Conservation (phyloP, 2,797 vertebrate species). For the Phyllotis vaccarum region DNA sequence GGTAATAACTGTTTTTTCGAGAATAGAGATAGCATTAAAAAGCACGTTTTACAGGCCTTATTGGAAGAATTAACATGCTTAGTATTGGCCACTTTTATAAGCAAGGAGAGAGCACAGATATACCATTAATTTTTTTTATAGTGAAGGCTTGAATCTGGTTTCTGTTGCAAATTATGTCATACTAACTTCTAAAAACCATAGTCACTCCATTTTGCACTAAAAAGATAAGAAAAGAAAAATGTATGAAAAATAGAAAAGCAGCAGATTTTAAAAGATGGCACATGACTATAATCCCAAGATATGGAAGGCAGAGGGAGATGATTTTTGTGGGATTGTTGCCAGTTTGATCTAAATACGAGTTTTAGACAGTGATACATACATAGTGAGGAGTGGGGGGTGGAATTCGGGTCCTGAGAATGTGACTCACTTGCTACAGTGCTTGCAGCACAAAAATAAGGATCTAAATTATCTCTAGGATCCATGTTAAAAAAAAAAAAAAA, state of each 20-base stretch:
- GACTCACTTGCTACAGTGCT: neutral
- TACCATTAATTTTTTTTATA: constrained; percentile 9
- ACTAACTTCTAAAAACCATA: neutral
- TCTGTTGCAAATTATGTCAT: constrained; percentile 39
- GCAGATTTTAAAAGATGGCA: neutral
- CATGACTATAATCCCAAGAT: neutral
- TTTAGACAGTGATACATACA: neutral
- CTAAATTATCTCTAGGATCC: neutral
- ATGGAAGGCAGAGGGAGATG: too few relatives aligned
- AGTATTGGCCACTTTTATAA: neutral
- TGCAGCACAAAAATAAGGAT: neutral
- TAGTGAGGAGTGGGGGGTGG: too few relatives aligned
- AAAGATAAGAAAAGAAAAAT: neutral
- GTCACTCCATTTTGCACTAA: neutral
- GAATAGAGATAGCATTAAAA: too few relatives aligned
- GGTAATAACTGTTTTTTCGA: neutral
- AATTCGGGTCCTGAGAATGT: neutral
- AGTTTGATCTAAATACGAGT: neutral
- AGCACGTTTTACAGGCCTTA: neutral
- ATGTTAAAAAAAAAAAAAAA: too few relatives aligned
- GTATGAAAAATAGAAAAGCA: neutral
- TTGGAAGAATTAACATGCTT: neutral
- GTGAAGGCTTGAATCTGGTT: neutral
- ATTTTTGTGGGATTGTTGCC: too few relatives aligned
- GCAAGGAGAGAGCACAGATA: neutral